Evolutionary conservation across 2,113 vertebrate genomes (phyloP), one percentile per base, ranked within the genome.

Genomic region (Cavia porcellus): DNA sequence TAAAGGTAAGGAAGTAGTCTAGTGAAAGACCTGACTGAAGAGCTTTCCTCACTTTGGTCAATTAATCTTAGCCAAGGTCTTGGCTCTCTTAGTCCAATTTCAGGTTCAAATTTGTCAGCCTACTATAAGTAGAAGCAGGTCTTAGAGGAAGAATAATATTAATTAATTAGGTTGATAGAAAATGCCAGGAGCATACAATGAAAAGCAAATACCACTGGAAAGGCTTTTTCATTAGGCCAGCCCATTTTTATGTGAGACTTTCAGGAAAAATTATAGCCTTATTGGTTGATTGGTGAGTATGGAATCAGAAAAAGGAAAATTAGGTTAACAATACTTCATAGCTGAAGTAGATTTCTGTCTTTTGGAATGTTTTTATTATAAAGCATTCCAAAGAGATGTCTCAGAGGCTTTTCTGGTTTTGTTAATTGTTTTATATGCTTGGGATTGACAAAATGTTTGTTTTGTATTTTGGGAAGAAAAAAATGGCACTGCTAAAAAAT

Each of bases 281-380:
- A 84, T 14, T n/a, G 92, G 45, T 42, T 95, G 59, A 66, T 0
- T 62, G 32, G 12, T 86, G 59, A 91, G 61, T 72, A 93, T 12
- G 25, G 25, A 61, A 94, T 14, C 50, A 91, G 47, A 88, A 93
- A 87, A 88, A 84, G n/a, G n/a, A 77, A n/a, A 95, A 93, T 52
- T 5, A 70, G n/a, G 74, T 89, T 95, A 80, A 86, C 1, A 68
- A 20, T 86, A 89, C 64, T 85, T 92, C 61, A 92, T 3, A 96
- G 62, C 20, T 90, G 45, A 80, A 70, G 72, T 47, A 91, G 15
- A 61, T 66, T 32, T 83, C 47, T 91, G 47, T 24, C 35, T 89
- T 68, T 91, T 88, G 83, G 30, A 62, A 3, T n/a, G 89, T 75
- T 52, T 52, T 52, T 52, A 8, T 52, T 52, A 4, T 52, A 52